Evolutionary conservation across 2,113 vertebrate species (phyloP).

Genomic region (Xenopus tropicalis): UCB_Xtro_10.0 CM004448.2:86628501-86629000

Average conservation of each 20-base stretch:
- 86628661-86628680: no score
- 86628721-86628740: slow-evolving; percentile 35
- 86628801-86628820: slow-evolving; percentile 14
- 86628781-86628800: slow-evolving; percentile 23
- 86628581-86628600: no score
- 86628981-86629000: background rate
- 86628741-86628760: slow-evolving; percentile 19
- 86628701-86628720: slow-evolving; percentile 22
- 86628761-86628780: slow-evolving; percentile 24
- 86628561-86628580: no score
- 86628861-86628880: slow-evolving; percentile 1
- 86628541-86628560: no score
- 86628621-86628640: no score
- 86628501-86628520: no score
- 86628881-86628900: background rate
- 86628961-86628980: background rate
- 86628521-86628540: no score
- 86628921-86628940: background rate
- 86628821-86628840: slow-evolving; percentile 35
- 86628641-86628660: no score
- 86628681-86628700: slow-evolving; percentile 1
- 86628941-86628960: background rate
- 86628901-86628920: background rate
- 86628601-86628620: no score
- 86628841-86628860: slow-evolving; percentile 32